A percentile compares a stretch with the other conserved stretches of the same genome.
Evolutionary conservation across 2,797 vertebrate genomes (phyloP).

Genomic region (Sebastiscus albofasciatus): DNA sequence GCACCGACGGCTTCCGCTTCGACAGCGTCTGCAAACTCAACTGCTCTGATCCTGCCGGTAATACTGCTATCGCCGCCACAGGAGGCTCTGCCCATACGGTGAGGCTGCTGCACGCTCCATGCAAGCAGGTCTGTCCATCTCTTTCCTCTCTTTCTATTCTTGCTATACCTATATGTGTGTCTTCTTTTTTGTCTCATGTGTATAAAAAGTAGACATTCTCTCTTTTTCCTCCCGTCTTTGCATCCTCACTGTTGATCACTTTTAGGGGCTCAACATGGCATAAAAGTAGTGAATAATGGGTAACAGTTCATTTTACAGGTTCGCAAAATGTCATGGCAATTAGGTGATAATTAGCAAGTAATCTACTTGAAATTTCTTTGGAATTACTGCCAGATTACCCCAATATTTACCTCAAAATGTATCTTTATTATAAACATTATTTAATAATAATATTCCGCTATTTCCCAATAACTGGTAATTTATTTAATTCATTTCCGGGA

Average conservation of each 20-base stretch:
- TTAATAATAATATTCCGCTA: no score
- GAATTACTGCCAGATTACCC: no score
- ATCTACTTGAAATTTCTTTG: no score
- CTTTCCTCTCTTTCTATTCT: conserved; percentile 71
- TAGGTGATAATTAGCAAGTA: no score
- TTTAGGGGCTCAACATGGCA: not conserved
- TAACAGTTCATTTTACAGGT: no score
- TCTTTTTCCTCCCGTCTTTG: conserved; percentile 34
- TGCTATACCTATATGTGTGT: conserved; percentile 51
- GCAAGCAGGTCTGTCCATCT: conserved; percentile 86
- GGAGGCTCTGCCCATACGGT: conserved; percentile 80
- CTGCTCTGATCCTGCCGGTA: conserved; percentile 87
- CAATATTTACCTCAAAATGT: no score
- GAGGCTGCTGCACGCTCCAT: conserved; percentile 80
- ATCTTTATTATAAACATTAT: no score
- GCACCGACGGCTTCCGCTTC: conserved; percentile 93
- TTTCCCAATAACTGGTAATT: no score
- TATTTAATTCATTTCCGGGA: no score
- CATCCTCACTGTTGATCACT: conserved; percentile 3
- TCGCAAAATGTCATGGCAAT: no score
- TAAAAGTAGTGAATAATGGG: not conserved
- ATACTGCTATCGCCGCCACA: conserved; percentile 53
- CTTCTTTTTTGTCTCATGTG: conserved; percentile 22
- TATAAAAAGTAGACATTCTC: conserved; percentile 20
- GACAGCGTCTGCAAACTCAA: conserved; percentile 94